A percentile compares a stretch with the other conserved stretches of the same genome.
These are phyloP conservation scores for Enhydra lutris DNA, from an alignment of 2,113 vertebrate species.

Conservation along the genomic window DNA sequence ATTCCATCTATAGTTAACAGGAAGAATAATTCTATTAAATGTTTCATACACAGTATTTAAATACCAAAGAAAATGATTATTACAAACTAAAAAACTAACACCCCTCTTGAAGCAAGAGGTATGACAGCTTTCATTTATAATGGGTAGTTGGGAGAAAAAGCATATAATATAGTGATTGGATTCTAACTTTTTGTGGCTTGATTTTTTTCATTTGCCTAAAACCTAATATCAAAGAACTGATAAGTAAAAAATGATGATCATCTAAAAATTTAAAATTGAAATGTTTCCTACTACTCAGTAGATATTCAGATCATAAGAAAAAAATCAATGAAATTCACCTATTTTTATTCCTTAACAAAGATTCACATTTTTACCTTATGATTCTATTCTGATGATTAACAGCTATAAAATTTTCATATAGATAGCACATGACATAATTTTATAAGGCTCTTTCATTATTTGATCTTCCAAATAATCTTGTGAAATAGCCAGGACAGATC, in stretches of 20 bases:
- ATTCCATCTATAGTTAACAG: neutral
- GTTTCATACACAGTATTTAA: neutral
- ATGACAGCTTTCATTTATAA: neutral
- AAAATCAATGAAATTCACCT: neutral
- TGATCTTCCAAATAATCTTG: neutral
- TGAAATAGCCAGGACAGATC: neutral
- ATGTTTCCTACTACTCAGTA: neutral
- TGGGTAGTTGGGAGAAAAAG: neutral
- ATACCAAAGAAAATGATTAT: neutral
- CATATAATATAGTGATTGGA: neutral
- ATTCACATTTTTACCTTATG: neutral
- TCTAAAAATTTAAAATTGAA: slow-evolving; percentile 19
- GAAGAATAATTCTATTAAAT: neutral
- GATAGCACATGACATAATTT: neutral
- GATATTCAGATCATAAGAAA: neutral
- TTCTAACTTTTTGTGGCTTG: neutral
- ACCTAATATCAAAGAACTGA: neutral
- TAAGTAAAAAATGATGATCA: slow-evolving; percentile 9
- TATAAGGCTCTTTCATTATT: neutral
- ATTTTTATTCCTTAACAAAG: neutral
- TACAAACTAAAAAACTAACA: neutral
- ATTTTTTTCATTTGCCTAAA: neutral
- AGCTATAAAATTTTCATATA: neutral
- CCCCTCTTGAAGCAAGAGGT: neutral
- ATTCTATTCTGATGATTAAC: neutral